Percentiles rank a stretch among this genome's conserved stretches.
Evolutionary conservation across 2,113 vertebrate genomes (phyloP).

Genomic region (Oreochromis tanganicae): DNA sequence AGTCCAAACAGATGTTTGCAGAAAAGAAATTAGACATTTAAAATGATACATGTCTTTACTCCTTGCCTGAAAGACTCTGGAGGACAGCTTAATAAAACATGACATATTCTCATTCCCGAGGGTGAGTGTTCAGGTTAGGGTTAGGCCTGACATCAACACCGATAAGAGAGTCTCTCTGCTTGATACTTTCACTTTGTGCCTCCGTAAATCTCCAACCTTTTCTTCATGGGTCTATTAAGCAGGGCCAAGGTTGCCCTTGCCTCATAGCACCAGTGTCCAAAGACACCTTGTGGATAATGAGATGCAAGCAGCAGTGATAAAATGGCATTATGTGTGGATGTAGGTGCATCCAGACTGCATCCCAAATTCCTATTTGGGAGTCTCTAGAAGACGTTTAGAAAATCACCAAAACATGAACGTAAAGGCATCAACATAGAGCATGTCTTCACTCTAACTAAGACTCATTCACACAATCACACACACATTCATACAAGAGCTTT

Average conservation of each 20-base stretch:
- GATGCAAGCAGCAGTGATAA: not conserved
- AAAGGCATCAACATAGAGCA: not conserved
- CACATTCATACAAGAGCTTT: not conserved
- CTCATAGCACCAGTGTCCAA: not conserved
- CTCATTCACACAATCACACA: not conserved
- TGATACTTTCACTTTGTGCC: not conserved
- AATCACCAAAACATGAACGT: not conserved
- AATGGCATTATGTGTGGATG: not conserved
- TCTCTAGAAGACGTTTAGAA: not conserved
- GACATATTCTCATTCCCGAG: not conserved
- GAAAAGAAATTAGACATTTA: not conserved
- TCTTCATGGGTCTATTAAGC: not conserved
- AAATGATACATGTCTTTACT: rapidly evolving
- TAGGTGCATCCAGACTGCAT: not conserved
- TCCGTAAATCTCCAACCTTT: not conserved
- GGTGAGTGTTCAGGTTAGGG: not conserved
- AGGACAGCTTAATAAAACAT: not conserved
- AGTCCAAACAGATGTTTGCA: not conserved
- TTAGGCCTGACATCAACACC: not conserved
- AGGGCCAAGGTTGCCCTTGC: not conserved
- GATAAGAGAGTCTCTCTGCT: not conserved
- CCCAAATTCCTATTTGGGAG: rapidly evolving
- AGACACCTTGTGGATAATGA: not conserved
- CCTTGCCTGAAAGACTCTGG: not conserved
- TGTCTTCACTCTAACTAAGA: not conserved